Percentiles rank a stretch among this genome's conserved stretches.
Evolutionary conservation across 2,113 vertebrate species (phyloP).

Genomic region (Ovis canadensis): DNA sequence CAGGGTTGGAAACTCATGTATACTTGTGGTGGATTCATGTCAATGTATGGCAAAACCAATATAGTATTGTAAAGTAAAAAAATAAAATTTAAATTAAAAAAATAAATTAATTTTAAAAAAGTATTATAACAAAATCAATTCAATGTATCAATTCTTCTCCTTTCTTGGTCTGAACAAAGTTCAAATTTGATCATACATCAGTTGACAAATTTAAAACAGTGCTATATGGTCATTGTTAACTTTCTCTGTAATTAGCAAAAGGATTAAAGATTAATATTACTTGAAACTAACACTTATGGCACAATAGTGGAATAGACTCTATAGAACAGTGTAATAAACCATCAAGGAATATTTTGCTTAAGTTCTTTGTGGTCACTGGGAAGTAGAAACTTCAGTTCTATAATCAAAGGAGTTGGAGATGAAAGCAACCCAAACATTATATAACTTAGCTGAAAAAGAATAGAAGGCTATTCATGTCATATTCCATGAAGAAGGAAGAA

Average conservation of each 20-base stretch:
- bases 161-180: not conserved
- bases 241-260: not conserved
- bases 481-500: not conserved
- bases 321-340: not conserved
- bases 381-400: not conserved
- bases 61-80: no score
- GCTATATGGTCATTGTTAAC: not conserved
- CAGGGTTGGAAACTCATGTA: no score
- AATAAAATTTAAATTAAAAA: no score
- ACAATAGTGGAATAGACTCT: not conserved
- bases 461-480: not conserved
- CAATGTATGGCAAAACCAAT: no score
- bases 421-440: not conserved
- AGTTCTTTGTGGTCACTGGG: not conserved
- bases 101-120: not conserved
- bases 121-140: not conserved
- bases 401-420: not conserved
- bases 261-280: not conserved
- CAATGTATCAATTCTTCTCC: not conserved
- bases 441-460: not conserved
- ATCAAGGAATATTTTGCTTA: not conserved
- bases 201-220: not conserved
- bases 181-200: slow-evolving; percentile 2
- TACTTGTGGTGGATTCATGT: no score
- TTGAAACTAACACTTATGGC: not conserved